Conservation (phyloP, 2,113 vertebrate species). For the Aptenodytes forsteri region DNA sequence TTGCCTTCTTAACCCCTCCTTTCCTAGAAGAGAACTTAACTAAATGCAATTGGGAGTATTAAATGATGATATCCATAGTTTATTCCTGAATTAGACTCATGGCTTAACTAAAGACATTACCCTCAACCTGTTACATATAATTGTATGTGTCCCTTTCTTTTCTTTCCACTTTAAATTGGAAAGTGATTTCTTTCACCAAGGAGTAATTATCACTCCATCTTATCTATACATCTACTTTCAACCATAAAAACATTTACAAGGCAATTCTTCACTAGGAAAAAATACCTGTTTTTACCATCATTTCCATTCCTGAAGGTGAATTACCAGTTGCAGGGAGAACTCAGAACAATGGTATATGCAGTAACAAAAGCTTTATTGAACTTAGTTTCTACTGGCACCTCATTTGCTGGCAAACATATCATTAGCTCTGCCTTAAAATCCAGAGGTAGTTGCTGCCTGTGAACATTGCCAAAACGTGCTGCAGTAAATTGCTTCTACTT, state of each 20-base stretch:
- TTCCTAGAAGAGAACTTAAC: not conserved
- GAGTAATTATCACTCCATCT: not conserved
- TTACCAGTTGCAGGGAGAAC: not conserved
- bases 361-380: not conserved
- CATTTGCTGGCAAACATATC: not conserved
- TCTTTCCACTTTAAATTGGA: not conserved
- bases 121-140: too few relatives aligned
- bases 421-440: not conserved
- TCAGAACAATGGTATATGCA: not conserved
- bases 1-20: not conserved
- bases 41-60: not conserved
- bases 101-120: not conserved
- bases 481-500: not conserved
- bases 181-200: not conserved
- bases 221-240: not conserved
- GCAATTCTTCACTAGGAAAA: not conserved
- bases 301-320: not conserved
- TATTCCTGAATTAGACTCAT: not conserved
- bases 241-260: not conserved
- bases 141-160: not conserved
- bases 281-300: not conserved
- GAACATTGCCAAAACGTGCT: not conserved
- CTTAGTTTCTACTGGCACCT: not conserved
- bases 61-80: not conserved
- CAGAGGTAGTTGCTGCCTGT: not conserved